Conservation (phyloP, 1,140 invertebrate genomes). For the Aphis craccivora region DNA sequence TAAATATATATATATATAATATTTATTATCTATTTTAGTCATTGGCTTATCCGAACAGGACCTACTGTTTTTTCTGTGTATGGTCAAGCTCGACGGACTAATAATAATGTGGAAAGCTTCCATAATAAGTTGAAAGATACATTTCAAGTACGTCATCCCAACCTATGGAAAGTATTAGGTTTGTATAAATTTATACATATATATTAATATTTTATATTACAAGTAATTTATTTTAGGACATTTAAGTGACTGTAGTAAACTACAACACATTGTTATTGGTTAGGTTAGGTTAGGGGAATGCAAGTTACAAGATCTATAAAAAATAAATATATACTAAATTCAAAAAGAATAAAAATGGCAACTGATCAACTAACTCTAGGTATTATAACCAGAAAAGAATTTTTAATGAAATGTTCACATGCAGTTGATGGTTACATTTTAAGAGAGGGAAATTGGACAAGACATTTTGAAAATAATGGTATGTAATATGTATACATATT, state of each 20-base stretch:
- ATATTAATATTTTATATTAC: too few relatives aligned
- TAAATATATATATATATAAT: too few relatives aligned
- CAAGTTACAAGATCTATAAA: neutral
- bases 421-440: neutral
- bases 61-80: too few relatives aligned
- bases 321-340: neutral
- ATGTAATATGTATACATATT: too few relatives aligned
- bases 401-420: neutral
- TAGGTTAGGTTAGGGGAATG: neutral
- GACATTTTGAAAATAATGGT: neutral
- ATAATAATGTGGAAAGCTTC: too few relatives aligned
- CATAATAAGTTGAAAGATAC: too few relatives aligned
- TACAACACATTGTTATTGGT: neutral
- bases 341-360: neutral
- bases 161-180: too few relatives aligned
- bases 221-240: neutral
- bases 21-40: too few relatives aligned
- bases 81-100: too few relatives aligned
- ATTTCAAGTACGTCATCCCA: too few relatives aligned
- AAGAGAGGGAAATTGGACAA: neutral
- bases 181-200: too few relatives aligned
- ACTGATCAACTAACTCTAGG: neutral
- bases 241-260: neutral
- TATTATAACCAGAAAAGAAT: neutral
- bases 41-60: too few relatives aligned